Evolutionary conservation across 2,888 invertebrate species (phyloP), one percentile per base, ranked within the genome.

Genomic region (Brachyptera risi): DNA sequence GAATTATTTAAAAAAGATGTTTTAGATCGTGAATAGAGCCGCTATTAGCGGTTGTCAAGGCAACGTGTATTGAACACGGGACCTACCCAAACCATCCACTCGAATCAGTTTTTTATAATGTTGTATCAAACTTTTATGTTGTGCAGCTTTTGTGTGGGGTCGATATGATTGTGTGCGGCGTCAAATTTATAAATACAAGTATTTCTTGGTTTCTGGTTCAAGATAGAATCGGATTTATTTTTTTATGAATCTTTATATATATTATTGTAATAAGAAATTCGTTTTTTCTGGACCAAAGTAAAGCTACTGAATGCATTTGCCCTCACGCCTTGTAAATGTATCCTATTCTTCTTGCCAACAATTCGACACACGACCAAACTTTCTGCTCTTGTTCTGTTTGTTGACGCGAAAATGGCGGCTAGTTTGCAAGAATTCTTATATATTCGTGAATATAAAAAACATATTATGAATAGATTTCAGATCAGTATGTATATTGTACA

Each of bases 201-300:
- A n/a, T n/a, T n/a, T n/a, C n/a, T n/a, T n/a, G n/a, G n/a, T n/a
- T n/a, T n/a, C n/a, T n/a, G n/a, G n/a, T n/a, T 19, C 50, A 51
- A 21, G 17, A 54, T 21, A 31, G 37, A 54, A 31, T 47, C 24
- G 47, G 47, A 24, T 47, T n/a, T 47, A 11, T 47, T 47, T 23
- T 24, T 47, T 24, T 21, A 3, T 24, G 47, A 21, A 24, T 47
- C 24, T 24, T 24, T 47, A 21, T 21, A n/a, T n/a, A n/a, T 47
- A 47, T 19, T 42, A 15, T 17, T 42, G 17, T 42, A 19, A 42
- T 47, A 54, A 37, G 54, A 37, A 37, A 54, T 26, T 2, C 35
- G 54, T 35, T 31, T 27, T n/a, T 54, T 54, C 54, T 54, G 54
- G 54, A 54, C 54, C 35, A 21, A 42, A 21, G 23, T 47, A 47